These are phyloP conservation scores for Poecilus cupreus DNA, from an alignment of 2,888 invertebrate species.

Conservation along the genomic window DNA sequence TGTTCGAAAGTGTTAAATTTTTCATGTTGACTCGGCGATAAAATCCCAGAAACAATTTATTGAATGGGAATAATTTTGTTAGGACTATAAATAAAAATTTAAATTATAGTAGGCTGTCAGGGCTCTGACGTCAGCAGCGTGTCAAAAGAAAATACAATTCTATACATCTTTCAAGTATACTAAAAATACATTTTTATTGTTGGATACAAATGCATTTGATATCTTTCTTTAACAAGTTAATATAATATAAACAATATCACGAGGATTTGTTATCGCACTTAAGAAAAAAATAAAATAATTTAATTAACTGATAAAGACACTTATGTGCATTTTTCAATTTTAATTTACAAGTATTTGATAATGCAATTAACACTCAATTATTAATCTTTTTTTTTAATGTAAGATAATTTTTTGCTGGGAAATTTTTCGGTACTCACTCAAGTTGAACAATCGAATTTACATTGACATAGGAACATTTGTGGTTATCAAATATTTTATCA, in stretches of 20 bases:
- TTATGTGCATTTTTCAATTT: too few species aligned
- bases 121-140: constrained; percentile 38
- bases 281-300: too few species aligned
- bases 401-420: too few species aligned
- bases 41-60: constrained; percentile 31
- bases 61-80: constrained; percentile 4
- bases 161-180: constrained; percentile 19
- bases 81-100: constrained; percentile 35
- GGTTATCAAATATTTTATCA: neutral
- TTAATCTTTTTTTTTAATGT: too few species aligned
- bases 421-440: too few species aligned
- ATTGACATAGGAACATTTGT: neutral
- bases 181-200: constrained; percentile 45
- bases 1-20: constrained; percentile 3
- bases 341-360: too few species aligned
- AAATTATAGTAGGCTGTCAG: constrained; percentile 31
- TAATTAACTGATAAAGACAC: too few species aligned
- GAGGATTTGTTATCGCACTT: too few species aligned
- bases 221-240: neutral
- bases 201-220: neutral
- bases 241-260: constrained; percentile 9
- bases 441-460: neutral
- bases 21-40: constrained; percentile 2
- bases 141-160: constrained; percentile 38
- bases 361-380: too few species aligned